Base-by-base conservation (phyloP, 2,113 vertebrate genomes). In the Etheostoma spectabile region DNA sequence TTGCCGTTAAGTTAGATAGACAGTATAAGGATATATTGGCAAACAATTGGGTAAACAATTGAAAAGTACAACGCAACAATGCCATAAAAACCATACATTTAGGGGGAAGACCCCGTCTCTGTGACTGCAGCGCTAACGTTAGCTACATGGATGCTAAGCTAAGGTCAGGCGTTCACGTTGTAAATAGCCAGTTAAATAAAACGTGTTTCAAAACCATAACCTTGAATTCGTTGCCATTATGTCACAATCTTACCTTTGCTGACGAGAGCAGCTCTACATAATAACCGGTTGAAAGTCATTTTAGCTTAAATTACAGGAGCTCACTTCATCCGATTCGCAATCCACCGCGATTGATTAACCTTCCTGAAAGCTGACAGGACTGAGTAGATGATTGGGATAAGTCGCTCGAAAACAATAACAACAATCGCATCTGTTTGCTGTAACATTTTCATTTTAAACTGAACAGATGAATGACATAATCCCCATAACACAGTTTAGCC, bases 241-340 rank as follows among this genome's bases (percentile, higher is more conserved):
- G 7, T 57, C 4, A 5, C 1, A 0, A 1, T 82, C 90, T 91
- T 60, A 95, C 95, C 88, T 80, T 21, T 93, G 70, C 64, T 85
- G 35, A 85, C 19, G 2, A 68, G 12, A 27, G 78, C 63, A 65
- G 88, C 70, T 49, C 88, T 70, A 3, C 78, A 57, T 8, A 95
- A 83, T 35, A 93, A 30, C 38, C 80, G 88, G 4, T 24, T 82
- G 24, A 91, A 77, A 55, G 85, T 62, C 95, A 95, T 95, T 75
- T 86, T 91, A 51, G 49, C 70, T 33, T 7, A 22, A 27, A 10
- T 2, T 27, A 0, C 18, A 10, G 10, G 38, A 11, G 45, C 18
- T 55, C 8, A 8, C 35, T 27, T 11, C 12, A 15, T 21, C 19
- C 6, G 15, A 10, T 2, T 2, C 6, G 7, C 27, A 12, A 53